Evolutionary conservation across 2,888 invertebrate species (phyloP), one percentile per base, ranked within the genome.

Genomic region (Tetranychus truncatus): DNA sequence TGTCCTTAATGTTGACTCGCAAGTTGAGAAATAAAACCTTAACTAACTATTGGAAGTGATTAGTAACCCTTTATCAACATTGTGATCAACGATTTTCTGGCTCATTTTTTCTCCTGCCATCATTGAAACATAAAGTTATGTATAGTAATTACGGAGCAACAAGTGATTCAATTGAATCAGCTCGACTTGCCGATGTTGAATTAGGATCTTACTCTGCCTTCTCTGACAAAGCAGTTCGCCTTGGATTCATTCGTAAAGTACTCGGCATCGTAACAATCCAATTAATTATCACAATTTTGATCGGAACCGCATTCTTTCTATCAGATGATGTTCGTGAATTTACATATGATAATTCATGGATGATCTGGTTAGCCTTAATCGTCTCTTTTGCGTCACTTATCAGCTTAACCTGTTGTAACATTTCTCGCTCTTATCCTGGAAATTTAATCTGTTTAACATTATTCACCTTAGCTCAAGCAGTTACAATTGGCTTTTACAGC

Each of bases 391-490:
- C 91, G 1, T 87, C 89, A 95, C 81, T 55, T 9, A 55, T 55
- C 9, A 55, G 55, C 15, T 15, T 55, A 9, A 55, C 55, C 15
- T 55, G 55, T 55, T 55, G 55, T 3, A 55, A 55, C 7, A 55
- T 55, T 94, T 87, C 95, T 45, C 88, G 95, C 73, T 88, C 88
- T 78, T 87, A 89, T 45, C 95, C 95, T 0, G 87, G 88, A 83
- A 96, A 96, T 84, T 90, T 91, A 83, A 89, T 96, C 77, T 89
- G 94, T 82, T 86, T 96, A 75, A 87, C 86, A n/a, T 81, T 95
- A 9, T 95, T 96, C 81, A 84, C 83, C 1, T n/a, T 83, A 5
- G 82, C 81, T 76, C 82, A 84, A 79, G 81, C 81, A 5, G 90
- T 95, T 82, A 82, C 95, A 77, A 84, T 96, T 73, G 93, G 90